Base-by-base conservation (phyloP, 35 echinoderm and acorn worm genomes). In the Eucidaris tribuloides region DNA sequence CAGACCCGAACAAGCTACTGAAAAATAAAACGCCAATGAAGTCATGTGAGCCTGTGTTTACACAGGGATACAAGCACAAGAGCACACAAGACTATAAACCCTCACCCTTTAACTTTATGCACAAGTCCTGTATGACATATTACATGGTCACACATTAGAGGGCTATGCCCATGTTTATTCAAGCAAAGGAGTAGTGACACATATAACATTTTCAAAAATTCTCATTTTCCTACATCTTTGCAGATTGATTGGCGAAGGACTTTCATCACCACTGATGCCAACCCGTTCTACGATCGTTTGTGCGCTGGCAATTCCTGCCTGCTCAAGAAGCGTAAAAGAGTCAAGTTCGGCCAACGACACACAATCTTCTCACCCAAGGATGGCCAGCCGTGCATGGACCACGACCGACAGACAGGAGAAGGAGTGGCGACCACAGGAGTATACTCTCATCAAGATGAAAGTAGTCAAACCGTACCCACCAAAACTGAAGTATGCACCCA, bases 361-460 rank as follows among this genome's bases (percentile, higher is more conserved):
- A 99, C 96, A 45, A 99, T 99, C 34, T 99, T 89, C 87, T 93
- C 90, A 4, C 96, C 96, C 0, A 99, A 90, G 70, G 96, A 99
- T 76, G 96, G 96, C 35, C 96, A 99, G 79, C 96, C 96, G 7
- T 99, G 96, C 30, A 99, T 99, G 96, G 96, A 99, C 58, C 96
- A 99, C 60, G 96, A 99, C 83, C 81, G 96, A 42, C 82, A 89
- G 48, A 81, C 85, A 22, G 96, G 96, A 19, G 96, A 99, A 44
- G 91, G 91, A 33, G 96, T 99, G 2, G 90, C n/a, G 91, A 37
- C 96, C 96, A 4, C 96, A 99, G 84, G 96, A 99, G 40, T 99
- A 99, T 45, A 99, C 96, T 14, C 84, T 99, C 6, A 99, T 99
- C 79, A 99, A 99, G 87, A 93, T 99, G 96, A 99, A 99, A 79